These are phyloP conservation scores for Alectoris magna DNA, from an alignment of 2,797 vertebrate genomes.

Conservation along the genomic window DNA sequence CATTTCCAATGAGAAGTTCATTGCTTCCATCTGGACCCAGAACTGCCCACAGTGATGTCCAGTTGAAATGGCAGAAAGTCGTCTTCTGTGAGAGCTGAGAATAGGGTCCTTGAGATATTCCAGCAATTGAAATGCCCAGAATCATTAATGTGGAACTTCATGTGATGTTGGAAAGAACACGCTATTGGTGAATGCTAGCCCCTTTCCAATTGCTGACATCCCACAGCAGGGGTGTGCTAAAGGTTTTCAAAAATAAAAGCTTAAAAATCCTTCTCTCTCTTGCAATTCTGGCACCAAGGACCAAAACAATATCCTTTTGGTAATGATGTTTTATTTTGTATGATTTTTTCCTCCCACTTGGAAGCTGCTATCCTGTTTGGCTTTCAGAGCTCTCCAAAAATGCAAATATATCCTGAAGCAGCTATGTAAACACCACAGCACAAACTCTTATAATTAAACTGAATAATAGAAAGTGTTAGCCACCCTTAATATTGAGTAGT, in stretches of 20 bases:
- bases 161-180: background rate
- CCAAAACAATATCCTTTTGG: background rate
- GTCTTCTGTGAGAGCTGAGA: background rate
- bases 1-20: background rate
- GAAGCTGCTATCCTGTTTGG: background rate
- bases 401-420: background rate
- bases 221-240: background rate
- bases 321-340: background rate
- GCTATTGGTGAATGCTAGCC: background rate
- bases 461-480: background rate
- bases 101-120: background rate
- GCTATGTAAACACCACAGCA: background rate
- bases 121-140: background rate
- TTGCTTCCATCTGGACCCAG: background rate
- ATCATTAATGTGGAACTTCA: background rate
- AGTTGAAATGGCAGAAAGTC: background rate
- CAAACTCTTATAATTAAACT: background rate
- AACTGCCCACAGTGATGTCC: background rate
- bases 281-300: background rate
- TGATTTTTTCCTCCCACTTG: accelerated
- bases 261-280: background rate
- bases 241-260: background rate
- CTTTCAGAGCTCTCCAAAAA: background rate
- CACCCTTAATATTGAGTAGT: background rate
- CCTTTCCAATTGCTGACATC: background rate